Evolutionary conservation across 2,113 vertebrate genomes (phyloP), one percentile per base, ranked within the genome.

Genomic region (Centropus unirufus): DNA sequence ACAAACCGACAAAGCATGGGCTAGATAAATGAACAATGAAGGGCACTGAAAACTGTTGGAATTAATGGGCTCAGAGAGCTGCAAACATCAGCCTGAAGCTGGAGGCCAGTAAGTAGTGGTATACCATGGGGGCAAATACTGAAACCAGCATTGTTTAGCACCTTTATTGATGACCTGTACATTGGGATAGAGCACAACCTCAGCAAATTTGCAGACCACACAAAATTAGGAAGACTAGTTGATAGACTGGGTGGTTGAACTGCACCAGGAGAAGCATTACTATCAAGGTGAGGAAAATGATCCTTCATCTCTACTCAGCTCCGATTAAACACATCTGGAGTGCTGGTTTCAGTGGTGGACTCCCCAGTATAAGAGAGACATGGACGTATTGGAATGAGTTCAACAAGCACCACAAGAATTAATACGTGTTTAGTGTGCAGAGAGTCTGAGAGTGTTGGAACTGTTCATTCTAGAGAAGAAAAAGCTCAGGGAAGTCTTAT

Each of bases 1-100:
- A 64, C 40, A 92, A 93, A 74, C n/a, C 54, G 67, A 86, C 86
- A 62, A 83, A 88, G 54, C 23, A 4, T 47, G n/a, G 20, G 30
- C 22, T 76, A 80, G 34, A 69, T 52, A 92, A 90, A 94, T 80
- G 32, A 87, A 49, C 58, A 93, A 67, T 69, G 89, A 90, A 90
- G 58, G 57, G 8, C 55, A 88, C 44, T 62, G 67, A 83, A 93
- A 86, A 76, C 52, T 64, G 34, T 2, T 40, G 84, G 69, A 84
- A 47, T 19, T 90, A 19, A 57, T 92, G 66, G 21, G 21, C 52
- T 78, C 27, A 42, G 34, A 64, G 40, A 32, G 52, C 26, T 80
- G 44, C 46, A 46, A 11, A 26, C 44, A 76, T 24, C 76, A 83
- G 11, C 2, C 4, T 39, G 22, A 92, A 76, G 16, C 13, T 83